Evolutionary conservation across 35 echinoderm and acorn worm species (phyloP).

Genomic region (Holothuria glaberrima): DNA sequence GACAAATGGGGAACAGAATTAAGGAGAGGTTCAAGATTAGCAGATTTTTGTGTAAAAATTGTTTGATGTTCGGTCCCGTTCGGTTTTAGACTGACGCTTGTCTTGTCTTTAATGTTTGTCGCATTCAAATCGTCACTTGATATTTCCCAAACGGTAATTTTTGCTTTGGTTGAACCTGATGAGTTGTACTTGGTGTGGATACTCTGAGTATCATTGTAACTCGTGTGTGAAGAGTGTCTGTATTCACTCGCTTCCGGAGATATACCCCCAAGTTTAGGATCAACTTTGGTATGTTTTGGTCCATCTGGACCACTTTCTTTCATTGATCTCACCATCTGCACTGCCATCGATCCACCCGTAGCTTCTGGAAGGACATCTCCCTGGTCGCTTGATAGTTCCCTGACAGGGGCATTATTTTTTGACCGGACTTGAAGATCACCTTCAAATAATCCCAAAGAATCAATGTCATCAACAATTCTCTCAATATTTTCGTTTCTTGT

Average conservation of each 20-base stretch:
- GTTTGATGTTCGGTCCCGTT: constrained; percentile 9
- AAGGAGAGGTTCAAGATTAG: neutral
- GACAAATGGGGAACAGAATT: neutral
- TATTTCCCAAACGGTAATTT: neutral
- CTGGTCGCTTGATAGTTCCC: neutral
- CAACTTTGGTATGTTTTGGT: neutral
- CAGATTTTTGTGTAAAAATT: neutral
- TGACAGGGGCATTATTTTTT: neutral
- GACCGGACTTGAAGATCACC: neutral
- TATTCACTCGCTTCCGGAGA: constrained; percentile 8
- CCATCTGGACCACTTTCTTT: neutral
- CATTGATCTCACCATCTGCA: neutral
- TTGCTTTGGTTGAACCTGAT: constrained; percentile 23
- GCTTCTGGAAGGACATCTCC: neutral
- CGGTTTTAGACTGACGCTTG: neutral
- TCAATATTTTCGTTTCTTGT: neutral
- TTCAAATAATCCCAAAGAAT: neutral
- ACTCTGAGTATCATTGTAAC: constrained; percentile 8
- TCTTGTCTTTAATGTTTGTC: constrained; percentile 25
- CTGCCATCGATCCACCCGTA: neutral
- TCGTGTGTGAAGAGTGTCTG: constrained; percentile 7
- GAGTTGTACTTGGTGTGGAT: neutral
- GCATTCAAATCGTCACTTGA: constrained; percentile 12
- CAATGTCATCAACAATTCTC: constrained; percentile 7
- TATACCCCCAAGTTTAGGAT: neutral